Percentiles rank a stretch among this genome's conserved stretches.
These are phyloP conservation scores for Numenius phaeopus DNA, from an alignment of 2,797 vertebrate genomes.

Conservation along the genomic window DNA sequence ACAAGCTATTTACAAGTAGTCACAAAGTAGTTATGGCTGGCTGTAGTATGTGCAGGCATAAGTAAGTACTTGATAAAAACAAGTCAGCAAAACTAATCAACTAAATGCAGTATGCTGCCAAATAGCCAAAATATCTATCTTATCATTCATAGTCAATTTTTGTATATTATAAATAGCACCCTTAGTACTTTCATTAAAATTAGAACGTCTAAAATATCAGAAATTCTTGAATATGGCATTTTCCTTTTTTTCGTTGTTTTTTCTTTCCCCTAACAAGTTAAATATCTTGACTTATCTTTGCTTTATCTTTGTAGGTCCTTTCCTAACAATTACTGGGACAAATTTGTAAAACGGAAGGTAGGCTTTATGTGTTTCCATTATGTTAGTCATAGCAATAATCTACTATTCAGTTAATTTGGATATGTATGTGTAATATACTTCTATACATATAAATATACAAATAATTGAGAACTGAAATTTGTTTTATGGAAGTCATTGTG, in stretches of 20 bases:
- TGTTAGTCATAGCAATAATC: background rate
- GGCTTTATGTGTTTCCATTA: slow-evolving; percentile 45
- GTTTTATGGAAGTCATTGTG: background rate
- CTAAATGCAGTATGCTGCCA: background rate
- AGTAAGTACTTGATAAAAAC: background rate
- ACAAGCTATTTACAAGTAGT: background rate
- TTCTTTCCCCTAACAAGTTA: background rate
- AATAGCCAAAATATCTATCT: background rate
- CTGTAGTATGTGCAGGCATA: background rate
- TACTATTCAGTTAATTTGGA: background rate
- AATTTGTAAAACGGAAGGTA: slow-evolving; percentile 99
- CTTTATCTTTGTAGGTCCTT: slow-evolving; percentile 88
- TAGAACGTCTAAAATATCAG: background rate
- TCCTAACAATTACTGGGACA: slow-evolving; percentile 99
- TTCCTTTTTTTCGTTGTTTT: background rate
- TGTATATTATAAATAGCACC: background rate
- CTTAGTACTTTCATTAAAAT: background rate
- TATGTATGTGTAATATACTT: background rate
- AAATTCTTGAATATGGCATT: background rate
- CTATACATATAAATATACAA: background rate
- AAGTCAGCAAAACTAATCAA: background rate
- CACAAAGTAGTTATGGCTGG: background rate
- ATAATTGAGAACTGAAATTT: background rate
- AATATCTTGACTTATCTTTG: slow-evolving; percentile 36
- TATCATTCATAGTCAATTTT: background rate